Evolutionary conservation across 2,888 invertebrate genomes (phyloP).

Genomic region (Scaptomyza cyrtandrae): DNA sequence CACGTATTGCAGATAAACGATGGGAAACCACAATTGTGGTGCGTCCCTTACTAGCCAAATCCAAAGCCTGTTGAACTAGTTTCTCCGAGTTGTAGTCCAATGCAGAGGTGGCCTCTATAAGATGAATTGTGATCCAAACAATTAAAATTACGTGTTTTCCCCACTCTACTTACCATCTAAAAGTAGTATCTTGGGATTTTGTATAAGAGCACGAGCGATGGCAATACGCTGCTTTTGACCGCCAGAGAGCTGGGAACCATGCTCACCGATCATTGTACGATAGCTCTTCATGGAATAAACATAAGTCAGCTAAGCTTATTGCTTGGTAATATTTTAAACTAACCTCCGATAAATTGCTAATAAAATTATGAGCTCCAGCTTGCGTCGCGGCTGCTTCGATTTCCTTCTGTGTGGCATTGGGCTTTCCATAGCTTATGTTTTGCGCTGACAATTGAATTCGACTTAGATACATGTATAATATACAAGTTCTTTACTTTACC

Average conservation of each 20-base stretch:
- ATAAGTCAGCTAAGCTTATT: background rate
- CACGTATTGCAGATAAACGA: slow-evolving; percentile 89
- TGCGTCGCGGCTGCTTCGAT: slow-evolving; percentile 89
- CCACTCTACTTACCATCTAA: slow-evolving; percentile 86
- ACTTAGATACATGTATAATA: background rate
- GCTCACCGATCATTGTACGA: slow-evolving; percentile 91
- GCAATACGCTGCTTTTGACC: slow-evolving; percentile 95
- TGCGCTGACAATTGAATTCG: slow-evolving; percentile 80
- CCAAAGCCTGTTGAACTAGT: slow-evolving; percentile 92
- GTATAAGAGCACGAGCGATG: slow-evolving; percentile 92
- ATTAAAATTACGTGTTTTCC: too few species aligned
- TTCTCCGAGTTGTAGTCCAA: slow-evolving; percentile 92
- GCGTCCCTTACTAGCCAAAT: slow-evolving; percentile 89
- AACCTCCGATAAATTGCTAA: slow-evolving; percentile 89
- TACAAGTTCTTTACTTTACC: slow-evolving; percentile 42
- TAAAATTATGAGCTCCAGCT: slow-evolving; percentile 92
- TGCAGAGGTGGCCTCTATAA: slow-evolving; percentile 90
- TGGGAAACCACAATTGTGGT: slow-evolving; percentile 92
- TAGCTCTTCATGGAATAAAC: slow-evolving; percentile 86
- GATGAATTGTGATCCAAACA: background rate
- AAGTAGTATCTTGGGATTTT: slow-evolving; percentile 90
- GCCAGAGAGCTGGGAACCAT: slow-evolving; percentile 92
- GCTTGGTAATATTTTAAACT: slow-evolving; percentile 66
- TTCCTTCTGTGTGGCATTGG: slow-evolving; percentile 88
- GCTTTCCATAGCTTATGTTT: slow-evolving; percentile 90